Evolutionary conservation across 2,797 vertebrate species (phyloP), one percentile per base, ranked within the genome.

Genomic region (Intellagama lesueurii): DNA sequence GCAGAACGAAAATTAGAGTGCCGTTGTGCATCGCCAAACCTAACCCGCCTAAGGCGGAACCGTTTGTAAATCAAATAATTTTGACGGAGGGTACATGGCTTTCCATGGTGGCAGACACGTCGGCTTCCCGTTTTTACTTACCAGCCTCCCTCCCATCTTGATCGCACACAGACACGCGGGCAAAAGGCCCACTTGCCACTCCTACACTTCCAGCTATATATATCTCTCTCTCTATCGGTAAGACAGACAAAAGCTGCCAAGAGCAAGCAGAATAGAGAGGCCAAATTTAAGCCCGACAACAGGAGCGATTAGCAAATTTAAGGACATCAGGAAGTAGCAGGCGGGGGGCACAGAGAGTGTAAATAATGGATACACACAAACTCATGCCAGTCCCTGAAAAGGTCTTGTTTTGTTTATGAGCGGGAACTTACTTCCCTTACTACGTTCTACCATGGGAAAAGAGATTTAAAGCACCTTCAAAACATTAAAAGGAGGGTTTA

Each of bases 321-420:
- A 95, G 92, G 91, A 95, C 95, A 95, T 94, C 91, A 96, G 94
- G 91, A 91, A 88, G 93, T 95, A 95, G 93, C 92, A 92, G 94
- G 93, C 83, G 96, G 52, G 95, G 35, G 96, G 93, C 93, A 88
- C 83, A 44, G 5, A 92, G 93, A 2, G 2, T 94, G 94, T 96
- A 94, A 96, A 96, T 96, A 94, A 97, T 96, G 96, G 95, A 96
- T 96, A 95, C 91, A 35, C 32, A 6, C 93, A 94, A 96, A 94
- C 90, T 91, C 93, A 95, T 83, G 92, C 93, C 94, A 94, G 94
- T 94, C 92, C 94, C 92, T 93, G 79, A 7, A 91, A 92, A 93
- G 93, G 86, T 94, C 96, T 92, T 90, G 92, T 94, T 95, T 94
- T 92, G 89, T 94, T 83, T 47, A 44, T n/a, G 5, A 47, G 8